Evolutionary conservation across 2,113 vertebrate species (phyloP).

Genomic region (Gracilinanus agilis): DNA sequence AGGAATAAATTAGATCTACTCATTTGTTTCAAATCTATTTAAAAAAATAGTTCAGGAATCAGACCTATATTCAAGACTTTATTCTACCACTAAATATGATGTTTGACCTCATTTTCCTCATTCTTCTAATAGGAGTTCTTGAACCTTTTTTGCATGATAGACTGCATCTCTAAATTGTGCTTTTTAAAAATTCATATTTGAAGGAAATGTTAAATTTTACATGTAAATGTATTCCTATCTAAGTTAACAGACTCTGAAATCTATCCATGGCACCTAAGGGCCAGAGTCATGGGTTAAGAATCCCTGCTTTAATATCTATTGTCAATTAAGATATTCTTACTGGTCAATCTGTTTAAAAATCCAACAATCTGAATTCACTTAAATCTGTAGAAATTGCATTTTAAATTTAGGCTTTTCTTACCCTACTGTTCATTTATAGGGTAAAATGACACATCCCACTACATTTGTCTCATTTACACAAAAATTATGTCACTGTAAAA

Average conservation of each 20-base stretch:
- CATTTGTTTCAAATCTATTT: not conserved
- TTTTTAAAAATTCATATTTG: not conserved
- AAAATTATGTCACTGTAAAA: not conserved
- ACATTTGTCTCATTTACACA: not conserved
- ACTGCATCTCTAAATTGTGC: not conserved
- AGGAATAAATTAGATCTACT: not conserved
- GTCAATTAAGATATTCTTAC: constrained; percentile 27
- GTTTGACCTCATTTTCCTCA: not conserved
- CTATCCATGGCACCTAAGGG: not conserved
- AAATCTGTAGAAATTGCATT: constrained; percentile 23
- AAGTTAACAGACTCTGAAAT: not conserved
- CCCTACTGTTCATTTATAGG: constrained; percentile 50
- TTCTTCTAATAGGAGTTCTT: not conserved
- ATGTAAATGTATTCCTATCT: not conserved
- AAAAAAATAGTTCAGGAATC: not conserved
- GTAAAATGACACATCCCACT: not conserved
- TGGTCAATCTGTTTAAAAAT: constrained; percentile 52
- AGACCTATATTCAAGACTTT: not conserved
- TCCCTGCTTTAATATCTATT: constrained; percentile 8
- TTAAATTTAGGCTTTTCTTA: constrained; percentile 59
- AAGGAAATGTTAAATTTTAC: not conserved
- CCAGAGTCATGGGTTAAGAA: not conserved
- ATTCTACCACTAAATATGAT: not conserved
- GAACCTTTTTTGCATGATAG: not conserved
- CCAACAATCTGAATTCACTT: constrained; percentile 14